These are phyloP conservation scores for Bolborhynchus lineola DNA, from an alignment of 2,113 vertebrate genomes.

Conservation along the genomic window DNA sequence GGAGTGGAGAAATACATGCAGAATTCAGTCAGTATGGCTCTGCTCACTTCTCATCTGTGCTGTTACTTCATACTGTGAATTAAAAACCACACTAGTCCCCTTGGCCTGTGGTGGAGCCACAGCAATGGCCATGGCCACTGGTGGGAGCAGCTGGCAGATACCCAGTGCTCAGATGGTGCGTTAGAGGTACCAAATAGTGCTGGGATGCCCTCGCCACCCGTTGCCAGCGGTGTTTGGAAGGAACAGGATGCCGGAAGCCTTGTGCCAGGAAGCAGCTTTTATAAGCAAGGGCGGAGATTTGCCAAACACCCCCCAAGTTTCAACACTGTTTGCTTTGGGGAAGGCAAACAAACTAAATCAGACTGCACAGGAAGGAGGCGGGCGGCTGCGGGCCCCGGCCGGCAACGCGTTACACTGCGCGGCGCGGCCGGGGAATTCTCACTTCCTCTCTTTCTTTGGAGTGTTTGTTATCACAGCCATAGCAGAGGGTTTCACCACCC, in stretches of 20 bases:
- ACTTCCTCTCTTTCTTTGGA: background rate
- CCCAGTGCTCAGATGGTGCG: rapidly evolving
- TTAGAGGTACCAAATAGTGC: background rate
- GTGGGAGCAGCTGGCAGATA: background rate
- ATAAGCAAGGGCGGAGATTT: background rate
- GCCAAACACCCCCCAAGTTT: background rate
- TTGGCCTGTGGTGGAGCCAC: rapidly evolving
- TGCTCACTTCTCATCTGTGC: background rate
- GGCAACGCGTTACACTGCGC: rapidly evolving
- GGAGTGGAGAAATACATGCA: background rate
- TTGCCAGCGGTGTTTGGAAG: background rate
- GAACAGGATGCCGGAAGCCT: background rate
- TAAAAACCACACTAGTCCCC: background rate
- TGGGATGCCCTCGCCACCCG: background rate
- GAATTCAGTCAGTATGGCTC: background rate
- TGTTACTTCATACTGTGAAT: background rate
- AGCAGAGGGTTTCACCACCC: background rate
- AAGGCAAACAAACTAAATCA: background rate
- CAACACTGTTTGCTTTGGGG: background rate
- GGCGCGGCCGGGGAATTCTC: background rate
- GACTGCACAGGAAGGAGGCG: background rate
- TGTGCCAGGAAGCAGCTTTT: constrained; percentile 11
- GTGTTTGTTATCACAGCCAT: rapidly evolving
- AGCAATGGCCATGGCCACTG: background rate
- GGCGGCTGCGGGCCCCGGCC: background rate